Base-by-base conservation (phyloP, 1,140 invertebrate genomes). In the Papilio dardanus region DNA sequence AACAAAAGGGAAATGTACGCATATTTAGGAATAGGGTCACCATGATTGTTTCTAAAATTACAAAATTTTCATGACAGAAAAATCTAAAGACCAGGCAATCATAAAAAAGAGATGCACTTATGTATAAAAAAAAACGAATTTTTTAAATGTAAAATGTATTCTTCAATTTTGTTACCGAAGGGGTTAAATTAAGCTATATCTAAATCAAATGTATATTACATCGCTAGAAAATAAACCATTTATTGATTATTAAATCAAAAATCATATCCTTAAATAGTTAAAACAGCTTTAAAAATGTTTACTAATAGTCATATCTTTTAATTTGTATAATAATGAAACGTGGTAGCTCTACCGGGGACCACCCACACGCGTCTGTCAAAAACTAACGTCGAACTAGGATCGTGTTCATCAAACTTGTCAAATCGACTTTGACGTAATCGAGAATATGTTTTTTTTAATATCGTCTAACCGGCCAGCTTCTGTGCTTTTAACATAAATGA, bases 321-420 rank as follows among this genome's bases (percentile, higher is more conserved):
- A 12, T 62, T 16, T 35, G 65, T 33, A 33, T 37, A 33, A 37
- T 4, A 68, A 68, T 21, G 30, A 58, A 73, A 8, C n/a, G 19
- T 54, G 71, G 42, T 31, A 24, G 3, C 71, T 31, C 24, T 73
- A 54, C 82, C 77, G 74, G 81, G 76, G 91, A 92, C 91, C 91
- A 93, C 91, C 90, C 90, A 91, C 89, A 83, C 71, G 78, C 88
- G 81, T 86, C 83, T 79, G 85, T 90, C 87, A 90, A 88, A 88
- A 84, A 86, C 84, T 69, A 89, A 88, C 84, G 86, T 90, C 86
- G 88, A 89, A 86, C 81, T 74, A 76, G 78, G 84, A 86, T 84
- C 87, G 88, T 90, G 89, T 92, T 91, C 91, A 91, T 92, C 89
- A 90, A 92, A 92, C 79, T 89, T 93, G 91, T 92, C 90, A 92